Conservation (phyloP, 2,113 vertebrate species). For the Choloepus hoffmanni region DNA sequence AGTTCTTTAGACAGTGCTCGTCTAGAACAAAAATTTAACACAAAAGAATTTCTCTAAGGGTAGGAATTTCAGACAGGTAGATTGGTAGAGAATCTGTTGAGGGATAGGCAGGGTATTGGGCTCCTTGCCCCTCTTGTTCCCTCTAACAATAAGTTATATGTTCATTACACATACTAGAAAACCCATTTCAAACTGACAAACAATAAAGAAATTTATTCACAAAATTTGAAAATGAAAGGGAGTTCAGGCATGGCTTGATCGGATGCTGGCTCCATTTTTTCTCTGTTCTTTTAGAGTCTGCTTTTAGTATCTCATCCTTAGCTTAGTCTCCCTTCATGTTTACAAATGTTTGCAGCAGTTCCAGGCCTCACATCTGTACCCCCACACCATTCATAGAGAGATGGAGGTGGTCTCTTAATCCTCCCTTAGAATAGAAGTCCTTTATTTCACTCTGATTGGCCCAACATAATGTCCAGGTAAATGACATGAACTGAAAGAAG, state of each 20-base stretch:
- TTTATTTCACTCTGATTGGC: background rate
- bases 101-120: background rate
- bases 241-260: background rate
- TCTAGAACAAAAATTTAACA: background rate
- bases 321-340: background rate
- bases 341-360: background rate
- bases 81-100: background rate
- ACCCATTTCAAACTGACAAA: slow-evolving; percentile 6
- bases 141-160: background rate
- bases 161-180: background rate
- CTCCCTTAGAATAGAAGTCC: background rate
- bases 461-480: background rate
- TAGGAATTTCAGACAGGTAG: background rate
- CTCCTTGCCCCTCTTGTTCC: background rate
- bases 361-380: background rate
- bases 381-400: background rate
- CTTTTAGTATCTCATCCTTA: background rate
- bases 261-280: background rate
- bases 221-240: background rate
- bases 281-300: slow-evolving; percentile 9
- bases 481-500: background rate
- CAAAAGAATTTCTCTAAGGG: background rate
- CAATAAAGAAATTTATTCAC: background rate
- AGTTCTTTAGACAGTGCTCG: background rate
- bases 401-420: background rate